These are phyloP conservation scores for Drosophila serrata DNA, from an alignment of 1,140 invertebrate genomes.

Conservation along the genomic window DNA sequence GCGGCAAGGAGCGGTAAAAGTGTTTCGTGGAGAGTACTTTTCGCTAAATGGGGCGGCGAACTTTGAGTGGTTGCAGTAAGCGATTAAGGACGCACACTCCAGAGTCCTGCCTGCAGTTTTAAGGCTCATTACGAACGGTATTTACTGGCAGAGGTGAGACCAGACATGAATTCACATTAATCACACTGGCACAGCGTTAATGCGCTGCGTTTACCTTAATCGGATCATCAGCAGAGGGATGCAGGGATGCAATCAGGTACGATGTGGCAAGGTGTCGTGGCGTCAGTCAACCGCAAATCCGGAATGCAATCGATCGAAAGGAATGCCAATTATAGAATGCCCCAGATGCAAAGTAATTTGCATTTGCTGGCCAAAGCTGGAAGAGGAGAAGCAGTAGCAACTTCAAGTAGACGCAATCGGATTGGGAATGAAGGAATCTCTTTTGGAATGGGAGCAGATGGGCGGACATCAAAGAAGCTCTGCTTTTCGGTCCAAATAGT, in stretches of 20 bases:
- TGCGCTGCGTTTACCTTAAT: conserved; percentile 22
- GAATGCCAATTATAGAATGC: conserved; percentile 37
- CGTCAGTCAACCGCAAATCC: not conserved
- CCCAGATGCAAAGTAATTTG: conserved; percentile 31
- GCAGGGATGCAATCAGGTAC: not conserved
- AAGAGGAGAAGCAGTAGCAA: not conserved
- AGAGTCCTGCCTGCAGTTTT: conserved; percentile 6
- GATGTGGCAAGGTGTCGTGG: not conserved
- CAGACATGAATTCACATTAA: conserved; percentile 28
- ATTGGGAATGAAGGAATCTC: conserved; percentile 5
- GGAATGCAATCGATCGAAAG: conserved; percentile 17
- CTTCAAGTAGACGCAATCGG: conserved; percentile 9
- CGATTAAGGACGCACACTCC: conserved; percentile 6
- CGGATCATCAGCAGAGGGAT: not conserved
- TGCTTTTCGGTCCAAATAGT: conserved; percentile 25
- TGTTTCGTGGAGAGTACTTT: not conserved
- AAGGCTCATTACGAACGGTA: conserved; percentile 12
- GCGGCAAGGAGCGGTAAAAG: not conserved
- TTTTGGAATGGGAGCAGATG: not conserved
- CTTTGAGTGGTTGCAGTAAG: conserved; percentile 9
- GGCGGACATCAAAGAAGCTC: conserved; percentile 9
- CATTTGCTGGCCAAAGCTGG: conserved; percentile 11
- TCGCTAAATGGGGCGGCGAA: conserved; percentile 1
- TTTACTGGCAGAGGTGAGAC: not conserved
- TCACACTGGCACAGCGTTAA: conserved; percentile 35